These are phyloP conservation scores for Sebastes hopkinsi DNA, from an alignment of 2,797 vertebrate species.

Conservation along the genomic window DNA sequence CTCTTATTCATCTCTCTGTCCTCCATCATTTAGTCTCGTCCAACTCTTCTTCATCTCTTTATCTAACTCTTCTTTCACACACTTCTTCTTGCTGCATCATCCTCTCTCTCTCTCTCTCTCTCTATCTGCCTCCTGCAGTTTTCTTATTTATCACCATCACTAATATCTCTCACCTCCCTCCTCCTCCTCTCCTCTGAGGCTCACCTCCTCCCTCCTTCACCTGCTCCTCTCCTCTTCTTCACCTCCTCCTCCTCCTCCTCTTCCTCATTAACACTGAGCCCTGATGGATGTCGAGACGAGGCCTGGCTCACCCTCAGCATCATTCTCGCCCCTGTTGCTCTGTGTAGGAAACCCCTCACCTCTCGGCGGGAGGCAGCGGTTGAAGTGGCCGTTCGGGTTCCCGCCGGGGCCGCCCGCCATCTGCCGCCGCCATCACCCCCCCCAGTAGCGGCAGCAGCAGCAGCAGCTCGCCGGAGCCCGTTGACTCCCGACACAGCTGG, in stretches of 20 bases:
- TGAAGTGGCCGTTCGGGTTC: slow-evolving; percentile 31
- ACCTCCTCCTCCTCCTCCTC: neutral
- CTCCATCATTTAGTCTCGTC: neutral
- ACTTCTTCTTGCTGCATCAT: neutral
- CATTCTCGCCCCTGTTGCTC: slow-evolving; percentile 53
- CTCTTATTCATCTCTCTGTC: neutral
- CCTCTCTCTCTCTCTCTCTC: neutral
- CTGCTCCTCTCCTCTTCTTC: slow-evolving; percentile 20
- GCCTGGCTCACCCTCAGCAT: slow-evolving; percentile 36
- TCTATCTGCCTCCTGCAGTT: slow-evolving; percentile 38
- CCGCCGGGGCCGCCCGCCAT: slow-evolving; percentile 57
- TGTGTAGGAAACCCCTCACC: slow-evolving; percentile 51
- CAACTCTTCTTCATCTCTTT: neutral
- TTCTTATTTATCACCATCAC: slow-evolving; percentile 68
- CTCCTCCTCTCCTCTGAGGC: slow-evolving; percentile 10
- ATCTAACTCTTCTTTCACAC: neutral
- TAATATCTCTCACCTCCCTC: slow-evolving; percentile 51
- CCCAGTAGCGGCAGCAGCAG: neutral
- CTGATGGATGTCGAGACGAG: slow-evolving; percentile 67
- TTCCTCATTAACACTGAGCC: slow-evolving; percentile 76
- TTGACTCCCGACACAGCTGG: slow-evolving; percentile 32
- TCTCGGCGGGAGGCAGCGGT: slow-evolving; percentile 34
- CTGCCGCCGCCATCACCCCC: slow-evolving; percentile 44
- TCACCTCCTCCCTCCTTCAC: slow-evolving; percentile 35
- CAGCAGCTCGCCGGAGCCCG: neutral